Evolutionary conservation across 2,113 vertebrate species (phyloP), one percentile per base, ranked within the genome.

Genomic region (Pangasianodon gigas): DNA sequence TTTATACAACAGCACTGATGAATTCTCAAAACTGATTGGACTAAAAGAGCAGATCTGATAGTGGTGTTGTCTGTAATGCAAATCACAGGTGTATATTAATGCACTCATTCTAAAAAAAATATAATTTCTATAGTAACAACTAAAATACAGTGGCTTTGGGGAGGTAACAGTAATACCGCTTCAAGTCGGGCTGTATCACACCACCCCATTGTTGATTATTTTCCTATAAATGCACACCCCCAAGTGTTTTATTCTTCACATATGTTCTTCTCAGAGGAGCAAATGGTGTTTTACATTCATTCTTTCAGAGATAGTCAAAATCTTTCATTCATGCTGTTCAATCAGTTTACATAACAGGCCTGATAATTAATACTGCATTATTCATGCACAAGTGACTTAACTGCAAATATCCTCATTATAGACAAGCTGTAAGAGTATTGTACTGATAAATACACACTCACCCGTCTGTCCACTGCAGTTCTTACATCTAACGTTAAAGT

Each of bases 381-480:
- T 46, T 52, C 21, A 32, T 54, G 51, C 52, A 86, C 46, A 24
- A 71, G 44, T 54, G 48, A 74, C 18, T 1, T 19, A 60, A 80
- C 41, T 80, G 29, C 6, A 84, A 60, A 58, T 83, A 56, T 58
- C 6, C 18, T 41, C 54, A 60, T 41, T 62, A 62, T 7, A 60
- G 54, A n/a, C 3, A 44, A 44, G 2, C 19, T 52, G 46, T 58
- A 84, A 48, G 4, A 24, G 58, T 48, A 13, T 1, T 52, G 10
- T 16, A 56, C 32, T 26, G 32, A 60, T 65, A 52, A 80, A 84
- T 82, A 88, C 19, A 24, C 26, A 88, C 96, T 98, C 95, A 99
- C 98, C 95, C 96, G 97, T 95, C 97, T 97, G 92, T 99, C 98
- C 92, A 99, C 95, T 0, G 98, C 96, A 0, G 96, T 95, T 91